phyloP scores from a whole-genome alignment of 2,797 vertebrate genomes.

The Tragelaphus eurycerus region DNA sequence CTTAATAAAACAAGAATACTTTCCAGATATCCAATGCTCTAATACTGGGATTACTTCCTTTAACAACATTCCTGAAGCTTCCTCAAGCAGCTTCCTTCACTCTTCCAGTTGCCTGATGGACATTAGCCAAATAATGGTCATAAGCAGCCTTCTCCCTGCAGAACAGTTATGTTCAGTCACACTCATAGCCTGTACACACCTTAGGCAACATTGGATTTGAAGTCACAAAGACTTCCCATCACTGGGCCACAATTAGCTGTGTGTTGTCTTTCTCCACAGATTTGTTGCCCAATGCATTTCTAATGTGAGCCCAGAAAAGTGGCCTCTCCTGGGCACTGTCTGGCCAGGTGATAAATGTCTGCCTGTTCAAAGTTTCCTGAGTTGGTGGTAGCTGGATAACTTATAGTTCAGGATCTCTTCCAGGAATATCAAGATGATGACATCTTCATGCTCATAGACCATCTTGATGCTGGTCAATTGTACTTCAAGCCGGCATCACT shows the following conservation, averaged over 20 bases:
- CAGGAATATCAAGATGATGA: constrained; percentile 89
- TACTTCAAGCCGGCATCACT: constrained; percentile 93
- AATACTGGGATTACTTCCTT: neutral
- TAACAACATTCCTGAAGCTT: neutral
- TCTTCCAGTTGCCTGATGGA: neutral
- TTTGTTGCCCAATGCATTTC: constrained; percentile 82
- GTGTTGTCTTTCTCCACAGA: constrained; percentile 64
- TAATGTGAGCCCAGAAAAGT: constrained; percentile 89
- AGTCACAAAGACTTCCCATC: neutral
- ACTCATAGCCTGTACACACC: neutral
- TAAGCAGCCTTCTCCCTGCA: neutral
- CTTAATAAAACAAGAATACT: neutral
- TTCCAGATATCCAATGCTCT: neutral
- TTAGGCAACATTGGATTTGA: neutral
- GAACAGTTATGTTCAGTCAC: neutral
- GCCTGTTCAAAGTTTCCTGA: constrained; percentile 91
- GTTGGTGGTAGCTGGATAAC: constrained; percentile 88
- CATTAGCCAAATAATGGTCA: neutral
- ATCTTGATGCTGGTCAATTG: constrained; percentile 91
- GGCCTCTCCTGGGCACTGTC: constrained; percentile 83
- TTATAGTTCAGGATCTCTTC: constrained; percentile 86
- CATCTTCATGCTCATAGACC: constrained; percentile 90
- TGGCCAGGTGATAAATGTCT: constrained; percentile 91
- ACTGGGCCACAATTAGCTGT: constrained; percentile 53
- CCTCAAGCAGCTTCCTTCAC: neutral